Evolutionary conservation across 2,113 vertebrate genomes (phyloP), one percentile per base, ranked within the genome.

Genomic region (Ardeotis arabs): DNA sequence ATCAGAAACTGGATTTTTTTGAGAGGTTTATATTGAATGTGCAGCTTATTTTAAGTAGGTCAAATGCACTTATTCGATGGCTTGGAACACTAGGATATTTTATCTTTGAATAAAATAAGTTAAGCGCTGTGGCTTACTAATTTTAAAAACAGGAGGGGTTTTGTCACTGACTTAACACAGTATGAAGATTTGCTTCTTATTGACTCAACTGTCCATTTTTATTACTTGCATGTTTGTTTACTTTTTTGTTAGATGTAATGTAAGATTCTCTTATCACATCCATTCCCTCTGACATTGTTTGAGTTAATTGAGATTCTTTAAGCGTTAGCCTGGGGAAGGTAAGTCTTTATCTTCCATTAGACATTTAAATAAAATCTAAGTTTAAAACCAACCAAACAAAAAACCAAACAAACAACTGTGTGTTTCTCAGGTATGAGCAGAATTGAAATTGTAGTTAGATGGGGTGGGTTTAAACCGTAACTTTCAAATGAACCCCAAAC

Each of bases 301-400:
- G 97, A 98, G 98, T 98, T 98, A 99, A 98, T 98, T 98, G 98
- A 99, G 97, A 98, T 99, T 99, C 97, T 99, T 98, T 99, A 99
- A 99, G 98, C 98, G 50, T 99, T 99, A 99, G 99, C 98, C 98
- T 98, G 98, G 99, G 98, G 98, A 99, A 99, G 99, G 99, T 99
- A 99, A 99, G 99, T 99, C 98, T 98, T 98, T 98, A 99, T 98
- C 98, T 99, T 99, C 98, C 98, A 98, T 99, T 98, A 99, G 99
- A 99, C 97, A 97, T 98, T 98, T 98, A 97, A 98, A 98, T 98
- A 97, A 96, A 97, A 97, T 60, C 84, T 97, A 98, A 98, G 96
- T 96, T 95, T 96, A 90, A 92, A 91, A 93, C 91, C 96, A 95
- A 97, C 87, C n/a, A 90, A 67, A 77, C 59, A 70, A 74, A 15